Evolutionary conservation across 2,797 vertebrate genomes (phyloP), one percentile per base, ranked within the genome.

Genomic region (Pseudotriccus pelzelni): DNA sequence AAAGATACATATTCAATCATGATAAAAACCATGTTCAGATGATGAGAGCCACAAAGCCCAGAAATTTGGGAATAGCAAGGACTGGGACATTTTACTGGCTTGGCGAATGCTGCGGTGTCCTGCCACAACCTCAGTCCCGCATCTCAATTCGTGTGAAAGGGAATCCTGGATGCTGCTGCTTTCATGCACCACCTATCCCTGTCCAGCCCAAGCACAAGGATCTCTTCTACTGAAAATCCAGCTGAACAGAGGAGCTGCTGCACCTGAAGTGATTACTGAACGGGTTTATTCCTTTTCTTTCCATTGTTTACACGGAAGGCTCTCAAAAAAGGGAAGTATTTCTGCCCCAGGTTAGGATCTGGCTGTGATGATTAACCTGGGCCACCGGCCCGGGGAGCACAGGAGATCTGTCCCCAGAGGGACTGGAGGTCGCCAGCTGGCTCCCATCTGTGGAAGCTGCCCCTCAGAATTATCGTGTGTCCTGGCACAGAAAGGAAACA

Each of bases 401-500:
- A 72, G 90, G 53, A 81, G 89, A 58, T 50, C 86, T 41, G 85
- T 75, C 66, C 95, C 85, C 47, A 22, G 80, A 94, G 92, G 68
- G 76, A 92, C 89, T 84, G 59, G 70, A 75, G 76, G 43, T 62
- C 43, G 24, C 88, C 76, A 86, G 90, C 90, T 89, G 88, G 88
- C 96, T 84, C 89, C 84, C 91, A 93, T 79, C 95, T 53, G 24
- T 64, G 89, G 95, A 87, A 91, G 88, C 55, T 69, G 94, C 72
- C 92, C 90, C 72, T 82, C 86, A 93, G 84, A 97, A 93, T 93
- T 95, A 96, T 85, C 62, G 12, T 84, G 50, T 93, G 58, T 76
- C 92, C 83, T 95, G 93, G 88, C 94, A 95, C 82, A 87, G 94
- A 95, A 94, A 96, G 93, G 90, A 95, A 97, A 96, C 94, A 96